Conservation (phyloP, 1,140 invertebrate genomes). For the Bacillus rossius region DNA sequence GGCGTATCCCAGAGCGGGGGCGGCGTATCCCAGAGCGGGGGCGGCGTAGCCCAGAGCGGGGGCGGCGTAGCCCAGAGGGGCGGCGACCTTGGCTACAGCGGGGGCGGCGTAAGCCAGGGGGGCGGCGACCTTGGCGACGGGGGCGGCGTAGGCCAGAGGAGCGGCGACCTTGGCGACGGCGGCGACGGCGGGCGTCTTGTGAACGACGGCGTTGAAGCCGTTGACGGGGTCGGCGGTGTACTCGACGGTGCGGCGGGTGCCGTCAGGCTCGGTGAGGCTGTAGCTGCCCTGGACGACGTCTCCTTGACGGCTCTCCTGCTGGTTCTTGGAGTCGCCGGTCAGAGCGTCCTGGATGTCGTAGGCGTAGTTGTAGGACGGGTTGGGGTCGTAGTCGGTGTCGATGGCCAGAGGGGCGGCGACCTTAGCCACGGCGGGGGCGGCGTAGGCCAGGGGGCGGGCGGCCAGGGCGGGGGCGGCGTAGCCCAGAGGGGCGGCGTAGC, state of each 20-base stretch:
- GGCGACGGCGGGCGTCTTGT: constrained; percentile 30
- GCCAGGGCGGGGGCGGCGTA: constrained; percentile 18
- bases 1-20: constrained; percentile 11
- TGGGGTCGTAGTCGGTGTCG: no score
- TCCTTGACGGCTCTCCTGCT: no score
- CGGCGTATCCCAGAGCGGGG: not conserved
- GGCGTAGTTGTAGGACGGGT: no score
- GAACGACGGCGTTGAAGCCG: constrained; percentile 25
- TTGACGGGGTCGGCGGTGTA: constrained; percentile 17
- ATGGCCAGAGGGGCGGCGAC: constrained; percentile 20
- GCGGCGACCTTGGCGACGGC: constrained; percentile 20
- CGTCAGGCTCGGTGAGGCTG: no score
- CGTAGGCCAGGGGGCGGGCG: constrained; percentile 19
- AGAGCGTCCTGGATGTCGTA: no score
- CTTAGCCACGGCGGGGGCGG: constrained; percentile 19
- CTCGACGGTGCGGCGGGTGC: constrained; percentile 11
- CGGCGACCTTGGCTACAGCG: no score
- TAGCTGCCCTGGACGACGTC: no score
- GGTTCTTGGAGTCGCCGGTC: no score
- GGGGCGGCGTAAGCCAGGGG: no score
- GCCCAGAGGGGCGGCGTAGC: constrained; percentile 15
- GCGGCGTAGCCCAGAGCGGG: not conserved
- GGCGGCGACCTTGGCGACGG: no score
- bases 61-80: not conserved
- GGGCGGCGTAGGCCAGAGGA: no score